phyloP scores from a whole-genome alignment of 1,140 invertebrate genomes.

The Leptinotarsa texana region DNA sequence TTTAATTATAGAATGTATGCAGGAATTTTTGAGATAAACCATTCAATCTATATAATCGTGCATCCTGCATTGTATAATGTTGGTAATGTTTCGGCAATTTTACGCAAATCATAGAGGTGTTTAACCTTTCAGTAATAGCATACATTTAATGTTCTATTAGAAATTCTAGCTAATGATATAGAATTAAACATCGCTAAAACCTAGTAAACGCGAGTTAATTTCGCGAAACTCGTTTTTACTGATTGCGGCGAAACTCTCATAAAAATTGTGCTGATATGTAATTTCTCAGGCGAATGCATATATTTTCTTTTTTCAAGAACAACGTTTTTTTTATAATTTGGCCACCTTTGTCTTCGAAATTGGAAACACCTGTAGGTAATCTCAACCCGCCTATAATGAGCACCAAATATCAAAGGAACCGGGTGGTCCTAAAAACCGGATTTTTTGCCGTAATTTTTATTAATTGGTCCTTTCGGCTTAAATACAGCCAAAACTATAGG shows the following conservation, averaged over 20 bases:
- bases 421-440: slow-evolving; percentile 21
- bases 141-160: slow-evolving; percentile 20
- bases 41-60: slow-evolving; percentile 1
- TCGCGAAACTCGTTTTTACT: slow-evolving; percentile 19
- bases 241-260: slow-evolving; percentile 12
- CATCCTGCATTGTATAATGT: slow-evolving; percentile 5
- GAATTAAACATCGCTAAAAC: slow-evolving; percentile 14
- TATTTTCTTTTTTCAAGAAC: slow-evolving; percentile 4
- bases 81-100: slow-evolving; percentile 10
- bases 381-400: slow-evolving; percentile 9
- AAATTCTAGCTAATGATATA: slow-evolving; percentile 19
- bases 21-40: neutral
- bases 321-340: slow-evolving; percentile 21
- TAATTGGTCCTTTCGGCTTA: slow-evolving; percentile 12
- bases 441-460: slow-evolving; percentile 25
- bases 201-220: slow-evolving; percentile 14
- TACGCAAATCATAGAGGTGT: slow-evolving; percentile 21
- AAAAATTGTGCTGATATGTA: slow-evolving; percentile 7
- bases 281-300: slow-evolving; percentile 3
- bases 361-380: slow-evolving; percentile 24
- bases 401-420: slow-evolving; percentile 21
- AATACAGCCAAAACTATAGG: slow-evolving; percentile 18
- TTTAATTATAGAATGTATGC: slow-evolving; percentile 1
- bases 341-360: slow-evolving; percentile 22
- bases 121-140: slow-evolving; percentile 5